Percentiles rank a stretch among this genome's conserved stretches.
Evolutionary conservation across 2,888 invertebrate genomes (phyloP).

Genomic region (Nephrotoma flavescens): DNA sequence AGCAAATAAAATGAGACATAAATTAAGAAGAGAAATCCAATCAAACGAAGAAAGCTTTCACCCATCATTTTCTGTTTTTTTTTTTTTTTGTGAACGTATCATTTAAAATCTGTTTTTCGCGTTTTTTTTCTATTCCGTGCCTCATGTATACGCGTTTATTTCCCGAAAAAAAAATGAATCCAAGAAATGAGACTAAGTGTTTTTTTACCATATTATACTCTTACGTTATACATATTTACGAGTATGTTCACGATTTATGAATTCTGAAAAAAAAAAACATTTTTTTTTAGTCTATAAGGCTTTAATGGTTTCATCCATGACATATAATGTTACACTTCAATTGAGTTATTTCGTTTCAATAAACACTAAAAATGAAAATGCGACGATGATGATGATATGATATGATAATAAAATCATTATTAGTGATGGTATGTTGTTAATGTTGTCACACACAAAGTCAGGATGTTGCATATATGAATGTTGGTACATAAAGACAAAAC

Average conservation of each 20-base stretch:
- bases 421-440: not conserved
- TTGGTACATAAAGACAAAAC: not conserved
- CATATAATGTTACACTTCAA: not conserved
- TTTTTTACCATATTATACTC: not conserved
- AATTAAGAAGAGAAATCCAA: not conserved
- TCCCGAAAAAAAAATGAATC: not conserved
- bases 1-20: not conserved
- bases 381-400: not conserved
- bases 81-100: not conserved
- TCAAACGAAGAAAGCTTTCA: not conserved
- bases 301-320: not conserved
- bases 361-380: not conserved
- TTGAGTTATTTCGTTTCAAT: not conserved
- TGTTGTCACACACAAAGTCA: not conserved
- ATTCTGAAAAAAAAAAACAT: not conserved
- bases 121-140: not conserved
- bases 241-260: not conserved
- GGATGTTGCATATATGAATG: not conserved
- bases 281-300: not conserved
- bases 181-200: not conserved
- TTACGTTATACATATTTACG: not conserved
- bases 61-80: not conserved
- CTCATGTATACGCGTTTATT: not conserved
- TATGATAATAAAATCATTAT: not conserved
- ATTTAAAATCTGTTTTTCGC: not conserved